Evolutionary conservation across 2,113 vertebrate genomes (phyloP).

Genomic region (Siniperca knerii): DNA sequence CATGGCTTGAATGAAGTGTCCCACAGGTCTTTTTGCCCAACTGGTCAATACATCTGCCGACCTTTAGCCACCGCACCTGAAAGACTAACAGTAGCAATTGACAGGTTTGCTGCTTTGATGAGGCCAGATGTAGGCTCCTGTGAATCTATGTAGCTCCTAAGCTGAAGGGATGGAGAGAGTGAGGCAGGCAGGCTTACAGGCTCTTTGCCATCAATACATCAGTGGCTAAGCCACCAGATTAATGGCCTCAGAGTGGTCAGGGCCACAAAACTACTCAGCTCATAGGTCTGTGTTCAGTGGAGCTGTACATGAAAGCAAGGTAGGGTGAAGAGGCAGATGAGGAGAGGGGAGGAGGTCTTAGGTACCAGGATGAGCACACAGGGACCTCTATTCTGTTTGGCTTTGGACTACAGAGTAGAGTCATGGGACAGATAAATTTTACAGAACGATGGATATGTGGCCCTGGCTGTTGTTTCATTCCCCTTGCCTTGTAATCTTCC

Average conservation of each 20-base stretch:
- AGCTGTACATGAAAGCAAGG: slow-evolving; percentile 72
- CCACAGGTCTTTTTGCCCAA: slow-evolving; percentile 8
- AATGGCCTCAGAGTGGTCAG: slow-evolving; percentile 81
- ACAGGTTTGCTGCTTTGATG: slow-evolving; percentile 71
- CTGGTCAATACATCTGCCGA: slow-evolving; percentile 29
- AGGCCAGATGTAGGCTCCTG: slow-evolving; percentile 54
- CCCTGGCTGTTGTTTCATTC: slow-evolving; percentile 62
- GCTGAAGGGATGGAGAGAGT: slow-evolving; percentile 76
- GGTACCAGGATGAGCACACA: slow-evolving; percentile 69
- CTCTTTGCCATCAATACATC: slow-evolving; percentile 84
- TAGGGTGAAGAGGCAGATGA: slow-evolving; percentile 67
- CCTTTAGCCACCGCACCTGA: slow-evolving; percentile 45
- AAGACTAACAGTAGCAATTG: slow-evolving; percentile 55
- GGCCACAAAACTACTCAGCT: slow-evolving; percentile 81
- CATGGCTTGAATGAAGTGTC: background rate
- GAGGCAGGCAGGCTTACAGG: slow-evolving; percentile 77
- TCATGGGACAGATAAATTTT: slow-evolving; percentile 78
- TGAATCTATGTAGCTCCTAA: slow-evolving; percentile 70
- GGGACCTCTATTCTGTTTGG: slow-evolving; percentile 76
- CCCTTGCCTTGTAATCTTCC: slow-evolving; percentile 35
- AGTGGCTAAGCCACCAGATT: slow-evolving; percentile 85
- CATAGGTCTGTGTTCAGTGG: slow-evolving; percentile 71
- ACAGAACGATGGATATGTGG: slow-evolving; percentile 68
- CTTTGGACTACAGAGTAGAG: slow-evolving; percentile 72
- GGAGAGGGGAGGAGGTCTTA: slow-evolving; percentile 61